Evolutionary conservation across 2,797 vertebrate species (phyloP).

Genomic region (Adrianichthys oophorus): DNA sequence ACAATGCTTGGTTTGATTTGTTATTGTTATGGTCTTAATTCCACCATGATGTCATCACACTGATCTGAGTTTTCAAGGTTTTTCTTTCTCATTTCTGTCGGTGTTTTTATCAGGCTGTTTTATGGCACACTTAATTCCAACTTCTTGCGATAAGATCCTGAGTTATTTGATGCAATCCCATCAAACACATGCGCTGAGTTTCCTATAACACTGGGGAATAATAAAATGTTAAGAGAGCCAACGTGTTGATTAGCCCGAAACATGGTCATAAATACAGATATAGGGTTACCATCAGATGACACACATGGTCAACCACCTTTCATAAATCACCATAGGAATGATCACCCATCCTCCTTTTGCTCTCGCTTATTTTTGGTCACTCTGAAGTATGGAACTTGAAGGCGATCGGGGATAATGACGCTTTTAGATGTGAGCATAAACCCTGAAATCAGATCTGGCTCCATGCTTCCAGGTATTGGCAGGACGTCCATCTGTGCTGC

Average conservation of each 20-base stretch:
- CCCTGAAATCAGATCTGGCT: constrained; percentile 67
- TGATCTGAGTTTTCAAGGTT: background rate
- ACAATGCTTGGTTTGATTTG: constrained; percentile 29
- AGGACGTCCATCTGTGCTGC: constrained; percentile 39
- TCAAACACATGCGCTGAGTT: constrained; percentile 27
- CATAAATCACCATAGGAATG: constrained; percentile 61
- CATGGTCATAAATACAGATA: constrained; percentile 39
- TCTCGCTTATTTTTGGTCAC: constrained; percentile 57
- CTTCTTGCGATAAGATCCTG: constrained; percentile 25
- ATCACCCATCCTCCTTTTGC: constrained; percentile 53
- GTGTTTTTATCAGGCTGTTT: constrained; percentile 2
- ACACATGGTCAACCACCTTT: constrained; percentile 47
- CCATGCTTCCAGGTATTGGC: constrained; percentile 35
- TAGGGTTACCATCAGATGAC: constrained; percentile 39
- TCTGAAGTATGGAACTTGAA: constrained; percentile 43
- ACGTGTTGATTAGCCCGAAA: constrained; percentile 43
- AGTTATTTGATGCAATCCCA: constrained; percentile 42
- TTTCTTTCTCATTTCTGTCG: constrained; percentile 33
- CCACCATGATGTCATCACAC: constrained; percentile 1
- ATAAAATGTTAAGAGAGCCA: constrained; percentile 10
- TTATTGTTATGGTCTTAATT: constrained; percentile 17
- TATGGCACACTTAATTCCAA: too few relatives aligned
- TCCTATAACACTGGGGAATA: constrained; percentile 26
- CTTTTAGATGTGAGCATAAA: constrained; percentile 55
- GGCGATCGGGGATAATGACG: constrained; percentile 65